Base-by-base conservation (phyloP, 2,888 invertebrate species). In the Calameuta idolon region DNA sequence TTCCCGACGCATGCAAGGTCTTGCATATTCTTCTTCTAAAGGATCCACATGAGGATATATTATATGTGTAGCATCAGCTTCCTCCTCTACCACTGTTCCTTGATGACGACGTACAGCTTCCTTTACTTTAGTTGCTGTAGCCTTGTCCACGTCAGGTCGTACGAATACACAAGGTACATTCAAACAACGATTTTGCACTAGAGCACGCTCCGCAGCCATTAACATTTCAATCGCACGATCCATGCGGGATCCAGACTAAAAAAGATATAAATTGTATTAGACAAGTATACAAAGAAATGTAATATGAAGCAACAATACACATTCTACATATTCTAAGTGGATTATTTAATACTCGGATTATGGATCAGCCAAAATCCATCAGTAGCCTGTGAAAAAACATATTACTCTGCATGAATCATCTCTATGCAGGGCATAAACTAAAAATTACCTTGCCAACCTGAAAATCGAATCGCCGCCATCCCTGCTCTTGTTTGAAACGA, bases 401-500 rank as follows among this genome's bases (percentile, higher is more conserved):
- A 55, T 55, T 55, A 55, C 55, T 23, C 55, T 55, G 55, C 55
- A 55, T 55, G 23, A 23, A 55, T 55, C 9, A 9, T 55, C 55
- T 55, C 55, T 55, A 55, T 55, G 55, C 55, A 55, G 55, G 55
- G 9, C 23, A 9, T 55, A 9, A 55, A 55, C 23, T 34, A 34
- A 71, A 31, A 9, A 30, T 80, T 94, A 95, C 95, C 94, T 95
- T 95, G 93, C 95, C 95, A 91, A 96, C 95, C 92, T 96, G 96
- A 92, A 98, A 96, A 93, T 98, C 98, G 92, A 98, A 98, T 92
- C 98, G 95, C 90, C 98, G 95, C 95, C 97, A 98, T 92, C 97
- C 96, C 92, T 98, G 98, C 92, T 99, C 99, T 92, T 95, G 96
- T 92, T 98, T 98, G 93, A 97, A 98, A 90, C 97, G 97, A 94